A percentile compares a stretch with the other conserved stretches of the same genome.
Evolutionary conservation across 2,113 vertebrate genomes (phyloP).

Genomic region (Calonectris borealis): DNA sequence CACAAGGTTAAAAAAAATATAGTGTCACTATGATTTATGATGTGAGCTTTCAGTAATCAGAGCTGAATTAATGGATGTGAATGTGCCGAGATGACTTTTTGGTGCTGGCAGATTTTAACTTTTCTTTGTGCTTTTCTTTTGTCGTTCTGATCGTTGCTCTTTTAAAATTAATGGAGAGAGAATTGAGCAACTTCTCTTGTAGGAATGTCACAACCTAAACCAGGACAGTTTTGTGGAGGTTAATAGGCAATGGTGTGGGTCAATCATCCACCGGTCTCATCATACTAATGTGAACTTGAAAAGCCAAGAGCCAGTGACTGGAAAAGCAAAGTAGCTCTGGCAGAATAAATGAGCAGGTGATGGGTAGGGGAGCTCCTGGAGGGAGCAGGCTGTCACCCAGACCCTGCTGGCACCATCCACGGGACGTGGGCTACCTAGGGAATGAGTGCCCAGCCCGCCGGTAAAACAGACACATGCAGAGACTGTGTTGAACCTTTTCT

Average conservation of each 20-base stretch:
- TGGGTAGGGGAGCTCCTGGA: neutral
- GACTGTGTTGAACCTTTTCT: neutral
- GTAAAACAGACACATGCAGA: neutral
- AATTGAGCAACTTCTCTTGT: neutral
- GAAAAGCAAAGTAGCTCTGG: neutral
- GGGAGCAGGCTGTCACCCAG: neutral
- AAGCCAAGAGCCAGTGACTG: neutral
- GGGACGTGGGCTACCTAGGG: neutral
- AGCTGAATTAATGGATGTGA: slow-evolving; percentile 34
- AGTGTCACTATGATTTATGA: slow-evolving; percentile 14
- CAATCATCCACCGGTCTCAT: neutral
- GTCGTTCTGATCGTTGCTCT: neutral
- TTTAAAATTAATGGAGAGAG: neutral
- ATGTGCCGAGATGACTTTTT: neutral
- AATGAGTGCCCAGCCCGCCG: rapidly evolving
- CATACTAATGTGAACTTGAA: neutral
- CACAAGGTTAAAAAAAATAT: neutral
- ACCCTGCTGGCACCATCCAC: rapidly evolving
- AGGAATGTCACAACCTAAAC: neutral
- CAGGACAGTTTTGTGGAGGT: neutral
- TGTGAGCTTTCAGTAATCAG: neutral
- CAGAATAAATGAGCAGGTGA: neutral
- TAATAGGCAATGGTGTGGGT: neutral
- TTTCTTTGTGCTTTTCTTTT: slow-evolving; percentile 21
- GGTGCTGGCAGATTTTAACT: neutral